phyloP scores from a whole-genome alignment of 2,888 invertebrate genomes.

The Parascotia fuliginaria region DNA sequence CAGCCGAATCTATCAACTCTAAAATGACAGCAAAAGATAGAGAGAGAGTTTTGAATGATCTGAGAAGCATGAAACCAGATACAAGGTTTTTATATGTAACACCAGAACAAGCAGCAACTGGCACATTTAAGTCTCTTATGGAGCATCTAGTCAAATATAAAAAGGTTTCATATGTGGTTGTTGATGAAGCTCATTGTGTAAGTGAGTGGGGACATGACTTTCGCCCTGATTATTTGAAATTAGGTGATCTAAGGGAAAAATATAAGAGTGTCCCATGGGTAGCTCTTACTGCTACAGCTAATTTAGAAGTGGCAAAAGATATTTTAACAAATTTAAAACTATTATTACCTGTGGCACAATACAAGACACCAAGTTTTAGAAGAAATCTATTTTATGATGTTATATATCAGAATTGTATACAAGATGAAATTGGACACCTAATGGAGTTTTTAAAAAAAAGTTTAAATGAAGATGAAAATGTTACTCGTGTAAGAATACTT shows the following conservation, averaged over 20 bases:
- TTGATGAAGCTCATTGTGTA: conserved; percentile 99
- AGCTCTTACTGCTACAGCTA: conserved; percentile 98
- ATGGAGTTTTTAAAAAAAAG: conserved; percentile 89
- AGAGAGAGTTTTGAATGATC: conserved; percentile 91
- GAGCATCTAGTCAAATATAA: conserved; percentile 89
- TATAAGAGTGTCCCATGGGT: conserved; percentile 92
- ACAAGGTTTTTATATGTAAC: conserved; percentile 97
- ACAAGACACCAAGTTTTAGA: conserved; percentile 95
- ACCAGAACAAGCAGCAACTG: conserved; percentile 97
- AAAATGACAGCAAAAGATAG: conserved; percentile 93
- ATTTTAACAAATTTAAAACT: conserved; percentile 91
- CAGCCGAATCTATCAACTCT: conserved; percentile 96
- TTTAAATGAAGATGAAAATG: conserved; percentile 85
- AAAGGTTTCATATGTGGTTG: conserved; percentile 94
- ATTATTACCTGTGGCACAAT: conserved; percentile 88
- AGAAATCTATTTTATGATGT: conserved; percentile 98
- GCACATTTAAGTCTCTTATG: conserved; percentile 89
- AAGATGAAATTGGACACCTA: conserved; percentile 93
- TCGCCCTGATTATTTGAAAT: conserved; percentile 96
- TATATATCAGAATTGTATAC: conserved; percentile 93
- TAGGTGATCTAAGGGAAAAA: conserved; percentile 87
- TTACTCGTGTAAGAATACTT: conserved; percentile 73
- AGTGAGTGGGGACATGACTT: conserved; percentile 99
- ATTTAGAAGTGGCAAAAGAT: conserved; percentile 91
- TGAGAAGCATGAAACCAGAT: conserved; percentile 89